A percentile compares a stretch with the other conserved stretches of the same genome.
phyloP scores from a whole-genome alignment of 2,797 vertebrate genomes.

The Mastacembelus armatus region DNA sequence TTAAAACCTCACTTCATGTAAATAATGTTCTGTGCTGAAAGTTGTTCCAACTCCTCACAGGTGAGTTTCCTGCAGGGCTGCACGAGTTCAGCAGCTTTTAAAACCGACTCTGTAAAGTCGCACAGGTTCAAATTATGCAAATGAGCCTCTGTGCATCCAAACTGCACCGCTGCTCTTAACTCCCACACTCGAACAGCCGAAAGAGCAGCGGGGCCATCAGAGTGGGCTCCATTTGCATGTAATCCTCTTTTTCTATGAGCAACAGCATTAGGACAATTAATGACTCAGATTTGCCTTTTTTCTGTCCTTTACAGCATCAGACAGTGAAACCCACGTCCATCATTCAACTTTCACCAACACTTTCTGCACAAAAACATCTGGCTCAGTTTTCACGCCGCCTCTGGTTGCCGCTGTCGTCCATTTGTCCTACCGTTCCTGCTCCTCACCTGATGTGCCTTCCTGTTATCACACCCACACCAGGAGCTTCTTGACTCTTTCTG shows the following conservation, averaged over 20 bases:
- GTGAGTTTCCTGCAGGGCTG: neutral
- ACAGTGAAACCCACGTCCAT: no score
- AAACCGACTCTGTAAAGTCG: neutral
- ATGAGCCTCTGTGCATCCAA: neutral
- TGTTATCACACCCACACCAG: no score
- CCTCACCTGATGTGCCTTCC: no score
- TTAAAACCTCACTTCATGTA: no score
- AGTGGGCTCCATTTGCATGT: conserved; percentile 14
- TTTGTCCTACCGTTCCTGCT: no score
- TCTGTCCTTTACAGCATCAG: neutral
- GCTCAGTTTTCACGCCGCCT: no score
- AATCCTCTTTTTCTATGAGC: conserved; percentile 4
- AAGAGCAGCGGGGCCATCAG: neutral
- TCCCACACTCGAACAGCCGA: neutral
- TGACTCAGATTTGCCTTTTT: neutral
- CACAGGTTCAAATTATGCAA: neutral
- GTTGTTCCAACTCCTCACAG: neutral
- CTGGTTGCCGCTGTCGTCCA: no score
- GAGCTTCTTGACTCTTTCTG: no score
- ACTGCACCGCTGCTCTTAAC: neutral
- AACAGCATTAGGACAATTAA: neutral
- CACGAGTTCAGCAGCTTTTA: neutral
- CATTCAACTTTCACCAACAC: no score
- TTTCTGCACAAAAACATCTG: no score
- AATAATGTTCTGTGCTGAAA: neutral